Base-by-base conservation (phyloP, 2,113 vertebrate species). In the Prunella himalayana region DNA sequence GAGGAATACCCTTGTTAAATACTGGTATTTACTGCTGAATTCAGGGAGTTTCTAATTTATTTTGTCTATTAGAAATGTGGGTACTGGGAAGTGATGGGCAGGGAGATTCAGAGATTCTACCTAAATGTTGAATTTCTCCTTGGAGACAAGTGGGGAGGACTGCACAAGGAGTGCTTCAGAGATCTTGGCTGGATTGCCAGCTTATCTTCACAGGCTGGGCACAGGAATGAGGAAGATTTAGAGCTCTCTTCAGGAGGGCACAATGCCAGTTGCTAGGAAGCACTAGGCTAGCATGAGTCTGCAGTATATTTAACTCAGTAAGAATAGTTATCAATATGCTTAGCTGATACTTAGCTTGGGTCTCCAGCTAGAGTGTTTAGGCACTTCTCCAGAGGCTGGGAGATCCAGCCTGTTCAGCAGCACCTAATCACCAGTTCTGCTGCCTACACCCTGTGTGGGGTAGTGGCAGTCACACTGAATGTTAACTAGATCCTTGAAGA, bases 211-310 rank as follows among this genome's bases (percentile, higher is more conserved):
- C 65, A 60, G 87, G 31, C 21, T 79, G 49, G 41, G 41, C 65
- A 64, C 35, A 37, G 49, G 24, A n/a, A 1, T 25, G 49, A 84
- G 69, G 21, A n/a, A 63, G 70, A 57, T 73, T 45, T 81, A 86
- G 50, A 77, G 45, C 33, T 79, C 33, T 81, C 60, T 83, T 89
- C 60, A 86, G 39, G 89, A 78, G 82, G 47, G 42, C 47, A 61
- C 57, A 51, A 64, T 39, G 69, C 59, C 14, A 20, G 1, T 20
- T 80, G 24, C 54, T 76, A 63, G 71, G 22, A 88, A 35, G 88
- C 39, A 19, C 10, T 56, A 47, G 57, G 22, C 45, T 41, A 50
- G 72, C 12, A 8, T 61, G 51, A 63, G 56, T 39, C 47, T 89
- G 27, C 51, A 25, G 31, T 49, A 3, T 23, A 28, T 81, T 57